A percentile compares a stretch with the other conserved stretches of the same genome.
Conservation (phyloP, 2,113 vertebrate genomes). For the Grammomys dolichurus region DNA sequence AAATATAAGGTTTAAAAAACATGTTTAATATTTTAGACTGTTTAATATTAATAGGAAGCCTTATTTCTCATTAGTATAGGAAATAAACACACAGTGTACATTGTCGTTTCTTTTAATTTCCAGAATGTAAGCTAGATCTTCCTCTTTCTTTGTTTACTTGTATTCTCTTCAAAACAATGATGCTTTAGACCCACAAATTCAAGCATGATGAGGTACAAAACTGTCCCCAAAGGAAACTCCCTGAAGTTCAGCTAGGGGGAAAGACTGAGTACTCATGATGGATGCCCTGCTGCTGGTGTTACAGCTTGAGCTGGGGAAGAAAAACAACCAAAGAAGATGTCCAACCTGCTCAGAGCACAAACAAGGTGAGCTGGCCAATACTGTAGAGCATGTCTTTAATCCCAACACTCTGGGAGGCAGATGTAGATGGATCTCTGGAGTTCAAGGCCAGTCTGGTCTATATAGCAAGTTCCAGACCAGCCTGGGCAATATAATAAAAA, state of each 20-base stretch:
- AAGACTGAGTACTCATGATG: background rate
- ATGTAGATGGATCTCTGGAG: background rate
- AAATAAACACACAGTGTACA: background rate
- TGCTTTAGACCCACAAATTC: background rate
- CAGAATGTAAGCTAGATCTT: slow-evolving; percentile 32
- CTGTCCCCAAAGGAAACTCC: background rate
- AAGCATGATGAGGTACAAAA: background rate
- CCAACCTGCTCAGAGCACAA: background rate
- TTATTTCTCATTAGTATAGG: slow-evolving; percentile 7
- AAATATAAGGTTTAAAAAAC: slow-evolving; percentile 50
- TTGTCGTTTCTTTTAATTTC: slow-evolving; percentile 47
- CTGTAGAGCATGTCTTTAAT: background rate
- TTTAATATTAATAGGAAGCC: slow-evolving; percentile 49
- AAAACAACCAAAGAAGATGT: background rate
- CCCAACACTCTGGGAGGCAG: background rate
- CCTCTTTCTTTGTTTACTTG: background rate
- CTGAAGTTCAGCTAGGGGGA: background rate
- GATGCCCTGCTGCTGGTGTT: background rate
- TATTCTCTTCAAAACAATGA: background rate
- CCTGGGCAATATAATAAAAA: background rate
- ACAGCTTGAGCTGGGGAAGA: background rate
- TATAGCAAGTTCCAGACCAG: background rate
- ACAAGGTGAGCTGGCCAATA: too few relatives aligned
- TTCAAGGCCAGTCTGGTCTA: background rate
- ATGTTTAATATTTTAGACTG: slow-evolving; percentile 42